phyloP scores from a whole-genome alignment of 2,888 invertebrate species.

The Limnephilus auricula region DNA sequence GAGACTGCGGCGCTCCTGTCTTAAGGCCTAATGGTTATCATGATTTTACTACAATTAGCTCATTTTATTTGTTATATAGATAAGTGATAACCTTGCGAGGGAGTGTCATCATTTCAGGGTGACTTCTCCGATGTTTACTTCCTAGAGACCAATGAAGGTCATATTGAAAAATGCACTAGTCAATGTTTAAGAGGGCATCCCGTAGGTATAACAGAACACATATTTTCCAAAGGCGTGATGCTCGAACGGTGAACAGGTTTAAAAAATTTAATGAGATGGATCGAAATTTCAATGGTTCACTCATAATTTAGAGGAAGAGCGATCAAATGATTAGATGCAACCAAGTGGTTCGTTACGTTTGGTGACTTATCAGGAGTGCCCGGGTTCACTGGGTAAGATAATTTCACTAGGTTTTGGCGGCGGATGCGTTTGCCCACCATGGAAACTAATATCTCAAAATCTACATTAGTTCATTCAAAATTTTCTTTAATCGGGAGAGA shows the following conservation, averaged over 20 bases:
- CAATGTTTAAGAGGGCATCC: neutral
- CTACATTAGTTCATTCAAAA: too few species aligned
- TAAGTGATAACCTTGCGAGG: neutral
- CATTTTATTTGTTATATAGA: neutral
- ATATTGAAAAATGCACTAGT: neutral
- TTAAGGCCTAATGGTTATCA: neutral
- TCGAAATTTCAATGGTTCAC: too few species aligned
- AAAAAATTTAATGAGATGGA: too few species aligned
- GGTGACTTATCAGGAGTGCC: too few species aligned
- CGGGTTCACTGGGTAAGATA: too few species aligned
- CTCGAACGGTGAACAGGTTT: too few species aligned
- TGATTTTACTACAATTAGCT: neutral
- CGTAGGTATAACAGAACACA: neutral
- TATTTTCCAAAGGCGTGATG: too few species aligned
- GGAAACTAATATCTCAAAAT: too few species aligned
- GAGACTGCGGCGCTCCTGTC: neutral
- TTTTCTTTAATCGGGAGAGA: too few species aligned
- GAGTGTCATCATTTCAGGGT: neutral
- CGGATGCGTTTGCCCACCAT: too few species aligned
- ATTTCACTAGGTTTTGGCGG: too few species aligned
- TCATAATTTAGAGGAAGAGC: neutral
- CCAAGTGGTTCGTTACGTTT: too few species aligned
- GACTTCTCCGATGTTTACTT: neutral
- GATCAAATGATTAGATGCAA: neutral
- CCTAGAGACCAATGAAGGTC: neutral